A percentile compares a stretch with the other conserved stretches of the same genome.
Evolutionary conservation across 2,113 vertebrate species (phyloP).

Genomic region (Raja brachyura): DNA sequence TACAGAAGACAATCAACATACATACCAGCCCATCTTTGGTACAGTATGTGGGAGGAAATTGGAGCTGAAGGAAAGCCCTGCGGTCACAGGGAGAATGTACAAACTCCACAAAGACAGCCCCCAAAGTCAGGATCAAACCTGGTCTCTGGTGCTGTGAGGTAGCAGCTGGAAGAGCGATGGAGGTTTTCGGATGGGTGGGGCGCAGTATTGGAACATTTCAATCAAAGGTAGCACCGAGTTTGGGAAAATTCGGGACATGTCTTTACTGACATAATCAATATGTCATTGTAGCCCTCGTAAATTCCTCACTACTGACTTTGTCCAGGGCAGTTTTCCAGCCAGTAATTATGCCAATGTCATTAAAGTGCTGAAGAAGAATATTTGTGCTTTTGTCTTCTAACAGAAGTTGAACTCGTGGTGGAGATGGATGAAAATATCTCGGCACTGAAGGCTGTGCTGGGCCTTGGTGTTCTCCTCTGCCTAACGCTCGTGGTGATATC

Average conservation of each 20-base stretch:
- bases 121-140: too few relatives aligned
- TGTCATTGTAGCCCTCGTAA: neutral
- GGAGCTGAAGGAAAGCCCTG: too few relatives aligned
- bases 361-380: neutral
- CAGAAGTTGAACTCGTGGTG: neutral
- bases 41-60: too few relatives aligned
- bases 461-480: slow-evolving; percentile 52
- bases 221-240: neutral
- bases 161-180: too few relatives aligned
- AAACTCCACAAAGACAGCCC: too few relatives aligned
- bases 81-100: too few relatives aligned
- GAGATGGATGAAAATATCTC: neutral
- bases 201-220: neutral
- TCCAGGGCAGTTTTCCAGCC: neutral
- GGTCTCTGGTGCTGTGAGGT: too few relatives aligned
- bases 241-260: too few relatives aligned
- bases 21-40: too few relatives aligned
- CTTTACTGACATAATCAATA: neutral
- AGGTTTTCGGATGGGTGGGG: neutral
- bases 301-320: neutral
- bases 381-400: neutral
- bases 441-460: slow-evolving; percentile 45
- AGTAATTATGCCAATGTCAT: neutral
- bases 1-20: too few relatives aligned
- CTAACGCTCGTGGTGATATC: slow-evolving; percentile 37